Percentiles rank a stretch among this genome's conserved stretches.
These are phyloP conservation scores for Callyntrura guangdongensis DNA, from an alignment of 2,888 invertebrate species.

Conservation along the genomic window DNA sequence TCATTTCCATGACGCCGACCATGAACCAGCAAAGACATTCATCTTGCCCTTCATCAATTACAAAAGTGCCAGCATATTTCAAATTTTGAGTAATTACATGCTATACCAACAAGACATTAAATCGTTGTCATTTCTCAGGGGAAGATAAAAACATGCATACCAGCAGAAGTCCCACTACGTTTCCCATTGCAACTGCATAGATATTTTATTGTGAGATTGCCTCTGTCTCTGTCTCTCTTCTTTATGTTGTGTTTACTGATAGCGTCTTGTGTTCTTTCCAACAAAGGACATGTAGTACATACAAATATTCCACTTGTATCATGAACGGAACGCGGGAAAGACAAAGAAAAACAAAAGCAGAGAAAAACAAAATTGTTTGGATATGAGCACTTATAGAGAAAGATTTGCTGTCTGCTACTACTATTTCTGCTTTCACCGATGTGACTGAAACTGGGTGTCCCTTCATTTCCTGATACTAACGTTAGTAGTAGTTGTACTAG, in stretches of 20 bases:
- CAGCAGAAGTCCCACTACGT: background rate
- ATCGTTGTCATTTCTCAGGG: constrained; percentile 78
- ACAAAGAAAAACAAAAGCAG: constrained; percentile 6
- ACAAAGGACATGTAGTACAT: background rate
- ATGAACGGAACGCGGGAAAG: background rate
- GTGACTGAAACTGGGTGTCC: background rate
- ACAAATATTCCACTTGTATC: background rate
- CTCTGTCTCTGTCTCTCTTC: constrained; percentile 5
- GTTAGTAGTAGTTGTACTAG: background rate
- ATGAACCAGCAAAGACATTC: constrained; percentile 75
- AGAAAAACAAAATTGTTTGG: background rate
- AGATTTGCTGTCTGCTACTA: background rate
- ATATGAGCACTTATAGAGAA: background rate
- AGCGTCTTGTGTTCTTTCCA: constrained; percentile 3
- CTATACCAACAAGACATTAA: constrained; percentile 71
- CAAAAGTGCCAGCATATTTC: constrained; percentile 82
- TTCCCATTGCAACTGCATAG: constrained; percentile 39
- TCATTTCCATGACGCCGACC: constrained; percentile 74
- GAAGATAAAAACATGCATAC: constrained; percentile 59
- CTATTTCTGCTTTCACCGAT: background rate
- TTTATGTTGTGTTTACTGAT: background rate
- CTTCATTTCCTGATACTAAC: constrained; percentile 39
- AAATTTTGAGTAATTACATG: constrained; percentile 82
- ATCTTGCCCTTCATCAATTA: constrained; percentile 81
- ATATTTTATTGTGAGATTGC: constrained; percentile 72